A percentile compares a stretch with the other conserved stretches of the same genome.
Evolutionary conservation across 2,888 invertebrate genomes (phyloP).

Genomic region (Thelaira solivaga): DNA sequence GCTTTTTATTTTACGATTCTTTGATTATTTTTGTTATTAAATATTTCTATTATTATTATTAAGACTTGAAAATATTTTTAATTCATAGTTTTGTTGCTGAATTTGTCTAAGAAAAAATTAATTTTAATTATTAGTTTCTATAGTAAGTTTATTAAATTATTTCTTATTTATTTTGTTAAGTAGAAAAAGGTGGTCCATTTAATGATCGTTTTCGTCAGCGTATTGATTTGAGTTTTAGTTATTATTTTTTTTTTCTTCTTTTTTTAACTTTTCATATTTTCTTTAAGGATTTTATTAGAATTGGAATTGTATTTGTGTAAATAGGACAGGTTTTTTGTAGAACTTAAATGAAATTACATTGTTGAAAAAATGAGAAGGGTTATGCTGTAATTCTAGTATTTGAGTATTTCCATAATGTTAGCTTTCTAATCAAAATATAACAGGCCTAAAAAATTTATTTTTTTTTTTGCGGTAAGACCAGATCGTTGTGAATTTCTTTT

Average conservation of each 20-base stretch:
- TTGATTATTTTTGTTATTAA: too few relatives aligned
- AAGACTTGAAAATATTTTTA: conserved; percentile 2
- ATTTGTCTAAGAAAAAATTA: conserved; percentile 42
- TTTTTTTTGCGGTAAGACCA: too few relatives aligned
- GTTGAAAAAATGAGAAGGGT: neutral
- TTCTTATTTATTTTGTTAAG: conserved; percentile 30
- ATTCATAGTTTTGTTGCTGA: conserved; percentile 10
- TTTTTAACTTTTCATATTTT: neutral
- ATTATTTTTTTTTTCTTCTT: conserved; percentile 26
- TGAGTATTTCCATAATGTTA: too few relatives aligned
- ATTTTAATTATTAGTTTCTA: conserved; percentile 38
- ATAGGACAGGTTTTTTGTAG: neutral
- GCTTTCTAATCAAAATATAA: too few relatives aligned
- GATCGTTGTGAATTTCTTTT: too few relatives aligned
- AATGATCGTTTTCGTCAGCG: conserved; percentile 72
- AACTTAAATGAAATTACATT: neutral
- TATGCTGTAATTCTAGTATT: too few relatives aligned
- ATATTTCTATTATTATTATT: neutral
- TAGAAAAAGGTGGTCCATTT: conserved; percentile 75
- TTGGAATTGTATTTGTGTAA: neutral
- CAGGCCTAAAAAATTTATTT: too few relatives aligned
- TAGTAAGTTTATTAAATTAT: conserved; percentile 36
- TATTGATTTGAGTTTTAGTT: conserved; percentile 66
- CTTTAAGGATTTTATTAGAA: conserved; percentile 3
- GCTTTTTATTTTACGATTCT: conserved; percentile 41